Evolutionary conservation across 35 echinoderm and acorn worm genomes (phyloP).

Genomic region (Amphiura filiformis): DNA sequence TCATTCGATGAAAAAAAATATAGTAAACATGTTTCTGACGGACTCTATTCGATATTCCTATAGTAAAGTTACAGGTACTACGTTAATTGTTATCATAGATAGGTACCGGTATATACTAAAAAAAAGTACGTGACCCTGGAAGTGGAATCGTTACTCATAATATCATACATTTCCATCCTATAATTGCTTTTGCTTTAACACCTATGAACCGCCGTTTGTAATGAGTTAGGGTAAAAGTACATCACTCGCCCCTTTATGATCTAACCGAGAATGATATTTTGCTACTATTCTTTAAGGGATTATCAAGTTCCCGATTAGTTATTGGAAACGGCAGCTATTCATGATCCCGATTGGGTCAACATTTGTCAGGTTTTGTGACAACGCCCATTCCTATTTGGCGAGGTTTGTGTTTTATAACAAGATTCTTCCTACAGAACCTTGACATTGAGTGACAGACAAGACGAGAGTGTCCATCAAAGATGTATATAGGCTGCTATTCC

Average conservation of each 20-base stretch:
- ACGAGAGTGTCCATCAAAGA: no score
- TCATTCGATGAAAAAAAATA: no score
- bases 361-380: slow-evolving; percentile 1
- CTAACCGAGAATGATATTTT: no score
- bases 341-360: background rate
- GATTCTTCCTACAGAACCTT: background rate
- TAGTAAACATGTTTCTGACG: no score
- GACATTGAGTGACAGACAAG: background rate
- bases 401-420: background rate
- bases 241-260: background rate
- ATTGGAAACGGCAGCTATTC: no score
- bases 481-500: no score
- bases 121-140: background rate
- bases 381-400: background rate
- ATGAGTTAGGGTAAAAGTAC: background rate
- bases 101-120: background rate
- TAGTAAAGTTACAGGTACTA: no score
- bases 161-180: background rate
- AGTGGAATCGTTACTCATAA: background rate
- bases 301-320: no score
- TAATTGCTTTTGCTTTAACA: background rate
- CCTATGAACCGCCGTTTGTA: background rate
- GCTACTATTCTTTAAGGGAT: no score
- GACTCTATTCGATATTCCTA: no score
- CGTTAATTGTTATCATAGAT: background rate